Percentiles rank a stretch among this genome's conserved stretches.
phyloP scores from a whole-genome alignment of 2,797 vertebrate species.

The Poeciliopsis infans region DNA sequence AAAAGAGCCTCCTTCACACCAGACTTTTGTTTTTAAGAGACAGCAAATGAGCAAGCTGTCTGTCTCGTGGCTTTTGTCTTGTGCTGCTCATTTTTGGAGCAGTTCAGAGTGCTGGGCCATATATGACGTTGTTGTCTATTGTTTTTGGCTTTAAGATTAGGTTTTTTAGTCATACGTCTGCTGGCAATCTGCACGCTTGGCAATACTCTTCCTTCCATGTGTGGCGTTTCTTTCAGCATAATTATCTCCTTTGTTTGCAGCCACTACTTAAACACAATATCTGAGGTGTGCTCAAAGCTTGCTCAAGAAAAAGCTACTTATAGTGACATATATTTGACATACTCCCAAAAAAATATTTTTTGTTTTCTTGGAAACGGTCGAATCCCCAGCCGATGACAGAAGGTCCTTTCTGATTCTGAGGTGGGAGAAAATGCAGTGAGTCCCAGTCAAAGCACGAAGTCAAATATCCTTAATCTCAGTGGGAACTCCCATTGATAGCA shows the following conservation, averaged over 20 bases:
- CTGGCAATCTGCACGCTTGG: slow-evolving; percentile 45
- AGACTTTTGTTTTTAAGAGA: slow-evolving; percentile 21
- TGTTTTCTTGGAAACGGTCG: neutral
- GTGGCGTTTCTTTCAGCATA: slow-evolving; percentile 7
- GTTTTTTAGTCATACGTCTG: slow-evolving; percentile 45
- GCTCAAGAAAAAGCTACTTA: slow-evolving; percentile 9
- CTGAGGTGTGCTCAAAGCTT: slow-evolving; percentile 9
- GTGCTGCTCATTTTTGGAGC: slow-evolving; percentile 50
- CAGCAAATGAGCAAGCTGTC: slow-evolving; percentile 18
- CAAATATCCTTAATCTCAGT: neutral
- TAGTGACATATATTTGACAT: slow-evolving; percentile 21
- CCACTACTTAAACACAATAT: slow-evolving; percentile 6
- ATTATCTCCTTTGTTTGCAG: slow-evolving; percentile 10
- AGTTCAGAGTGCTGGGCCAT: slow-evolving; percentile 22
- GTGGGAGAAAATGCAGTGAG: neutral
- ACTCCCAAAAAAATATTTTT: slow-evolving; percentile 25
- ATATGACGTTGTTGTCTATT: slow-evolving; percentile 29
- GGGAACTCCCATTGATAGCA: neutral
- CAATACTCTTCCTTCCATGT: slow-evolving; percentile 32
- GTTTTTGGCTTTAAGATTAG: slow-evolving; percentile 31
- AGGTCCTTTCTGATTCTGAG: neutral
- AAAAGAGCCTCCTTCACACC: slow-evolving; percentile 43
- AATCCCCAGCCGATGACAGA: neutral
- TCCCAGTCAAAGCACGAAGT: neutral
- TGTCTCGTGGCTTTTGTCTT: slow-evolving; percentile 21